Percentiles rank a stretch among this genome's conserved stretches.
phyloP scores from a whole-genome alignment of 1,140 invertebrate genomes.

The fruit fly (Drosophila melanogaster) region DNA sequence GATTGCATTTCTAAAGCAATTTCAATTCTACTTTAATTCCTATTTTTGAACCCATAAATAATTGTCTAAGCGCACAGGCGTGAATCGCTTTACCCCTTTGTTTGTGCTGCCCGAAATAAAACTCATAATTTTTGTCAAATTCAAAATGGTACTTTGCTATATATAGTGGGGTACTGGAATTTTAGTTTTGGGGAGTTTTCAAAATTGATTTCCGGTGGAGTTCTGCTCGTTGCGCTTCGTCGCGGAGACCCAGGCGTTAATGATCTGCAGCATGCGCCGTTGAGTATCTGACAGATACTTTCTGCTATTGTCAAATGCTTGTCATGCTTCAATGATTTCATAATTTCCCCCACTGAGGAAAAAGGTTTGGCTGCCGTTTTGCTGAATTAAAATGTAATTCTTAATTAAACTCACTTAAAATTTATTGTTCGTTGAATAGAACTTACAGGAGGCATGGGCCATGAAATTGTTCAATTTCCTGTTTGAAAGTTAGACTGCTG shows the following conservation, averaged over 20 bases:
- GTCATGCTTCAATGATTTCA: slow-evolving; percentile 70
- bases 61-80: slow-evolving; percentile 61
- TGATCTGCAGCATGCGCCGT: slow-evolving; percentile 74
- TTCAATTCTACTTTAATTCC: slow-evolving; percentile 54
- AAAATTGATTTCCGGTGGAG: slow-evolving; percentile 74
- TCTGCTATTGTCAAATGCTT: slow-evolving; percentile 61
- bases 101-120: slow-evolving; percentile 40
- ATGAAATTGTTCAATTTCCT: slow-evolving; percentile 78
- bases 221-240: slow-evolving; percentile 62
- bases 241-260: slow-evolving; percentile 70
- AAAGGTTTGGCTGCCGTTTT: slow-evolving; percentile 25
- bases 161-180: slow-evolving; percentile 8
- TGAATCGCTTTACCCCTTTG: slow-evolving; percentile 41
- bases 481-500: slow-evolving; percentile 17
- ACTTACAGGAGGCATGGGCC: slow-evolving; percentile 56
- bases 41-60: slow-evolving; percentile 44
- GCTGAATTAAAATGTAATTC: slow-evolving; percentile 75
- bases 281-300: slow-evolving; percentile 72
- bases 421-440: slow-evolving; percentile 57
- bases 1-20: slow-evolving; percentile 67
- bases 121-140: slow-evolving; percentile 61
- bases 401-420: slow-evolving; percentile 76
- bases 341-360: slow-evolving; percentile 32
- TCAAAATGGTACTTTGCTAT: slow-evolving; percentile 26
- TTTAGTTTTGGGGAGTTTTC: not conserved